Conservation (phyloP, 1,140 invertebrate species). For the Potamilus streckersoni region DNA sequence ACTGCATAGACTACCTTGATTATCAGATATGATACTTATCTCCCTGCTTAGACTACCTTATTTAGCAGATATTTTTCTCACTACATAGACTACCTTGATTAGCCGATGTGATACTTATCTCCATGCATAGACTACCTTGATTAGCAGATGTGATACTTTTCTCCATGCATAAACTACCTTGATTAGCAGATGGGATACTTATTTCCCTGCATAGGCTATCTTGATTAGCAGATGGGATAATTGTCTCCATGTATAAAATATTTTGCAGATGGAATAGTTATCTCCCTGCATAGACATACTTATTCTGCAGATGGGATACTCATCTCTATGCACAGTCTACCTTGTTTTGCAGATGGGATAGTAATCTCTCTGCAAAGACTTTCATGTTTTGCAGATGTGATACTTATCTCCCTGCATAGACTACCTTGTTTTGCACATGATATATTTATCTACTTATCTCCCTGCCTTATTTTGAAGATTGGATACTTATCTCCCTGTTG, state of each 20-base stretch:
- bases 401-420: neutral
- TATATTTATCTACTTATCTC: neutral
- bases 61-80: constrained; percentile 44
- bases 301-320: constrained; percentile 45
- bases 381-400: constrained; percentile 56
- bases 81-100: constrained; percentile 43
- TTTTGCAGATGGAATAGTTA: constrained; percentile 45
- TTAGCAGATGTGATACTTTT: neutral
- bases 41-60: constrained; percentile 36
- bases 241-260: constrained; percentile 11
- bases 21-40: constrained; percentile 44
- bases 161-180: constrained; percentile 35
- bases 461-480: neutral
- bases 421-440: constrained; percentile 57
- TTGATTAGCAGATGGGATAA: neutral
- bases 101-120: constrained; percentile 40
- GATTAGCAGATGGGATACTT: constrained; percentile 45
- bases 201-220: too few relatives aligned
- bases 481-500: neutral
- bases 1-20: constrained; percentile 38
- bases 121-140: constrained; percentile 31
- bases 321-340: constrained; percentile 29
- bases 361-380: neutral
- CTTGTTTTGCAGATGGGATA: constrained; percentile 50
- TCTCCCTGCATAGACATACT: constrained; percentile 35